Conservation (phyloP, 2,113 vertebrate genomes). For the Paraplagusia blochii region DNA sequence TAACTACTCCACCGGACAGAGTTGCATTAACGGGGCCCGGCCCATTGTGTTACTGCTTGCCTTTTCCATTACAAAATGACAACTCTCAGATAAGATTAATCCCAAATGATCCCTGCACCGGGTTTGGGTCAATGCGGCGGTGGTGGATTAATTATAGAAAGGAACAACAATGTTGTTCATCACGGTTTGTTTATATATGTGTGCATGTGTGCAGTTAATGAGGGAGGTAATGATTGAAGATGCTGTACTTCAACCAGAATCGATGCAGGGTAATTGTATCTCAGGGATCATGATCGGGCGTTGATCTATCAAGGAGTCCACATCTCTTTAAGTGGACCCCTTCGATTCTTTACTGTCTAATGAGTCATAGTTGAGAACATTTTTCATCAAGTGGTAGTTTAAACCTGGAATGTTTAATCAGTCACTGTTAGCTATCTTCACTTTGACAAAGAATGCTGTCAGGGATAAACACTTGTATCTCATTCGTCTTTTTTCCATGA, state of each 20-base stretch:
- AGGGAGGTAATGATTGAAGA: slow-evolving; percentile 39
- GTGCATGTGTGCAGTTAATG: slow-evolving; percentile 11
- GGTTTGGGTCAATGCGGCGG: slow-evolving; percentile 32
- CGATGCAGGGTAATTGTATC: slow-evolving; percentile 46
- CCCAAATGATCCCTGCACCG: slow-evolving; percentile 26
- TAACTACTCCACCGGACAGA: slow-evolving; percentile 44
- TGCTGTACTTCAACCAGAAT: slow-evolving; percentile 40
- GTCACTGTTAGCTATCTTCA: no score
- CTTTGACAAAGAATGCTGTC: no score
- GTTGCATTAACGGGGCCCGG: slow-evolving; percentile 41
- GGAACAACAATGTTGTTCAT: slow-evolving; percentile 32
- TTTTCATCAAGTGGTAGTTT: no score
- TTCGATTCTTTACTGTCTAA: neutral
- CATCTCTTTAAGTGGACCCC: neutral
- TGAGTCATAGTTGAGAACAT: no score
- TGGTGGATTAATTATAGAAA: slow-evolving; percentile 30
- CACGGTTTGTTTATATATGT: slow-evolving; percentile 28
- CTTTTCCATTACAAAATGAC: slow-evolving; percentile 43
- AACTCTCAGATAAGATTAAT: slow-evolving; percentile 29
- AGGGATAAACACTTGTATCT: no score
- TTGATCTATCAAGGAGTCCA: slow-evolving; percentile 15
- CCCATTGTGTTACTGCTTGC: slow-evolving; percentile 17
- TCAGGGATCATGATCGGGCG: slow-evolving; percentile 8
- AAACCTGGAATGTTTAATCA: no score
- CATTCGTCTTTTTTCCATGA: no score